These are phyloP conservation scores for Sclerurus mexicanus DNA, from an alignment of 2,113 vertebrate species.

Conservation along the genomic window DNA sequence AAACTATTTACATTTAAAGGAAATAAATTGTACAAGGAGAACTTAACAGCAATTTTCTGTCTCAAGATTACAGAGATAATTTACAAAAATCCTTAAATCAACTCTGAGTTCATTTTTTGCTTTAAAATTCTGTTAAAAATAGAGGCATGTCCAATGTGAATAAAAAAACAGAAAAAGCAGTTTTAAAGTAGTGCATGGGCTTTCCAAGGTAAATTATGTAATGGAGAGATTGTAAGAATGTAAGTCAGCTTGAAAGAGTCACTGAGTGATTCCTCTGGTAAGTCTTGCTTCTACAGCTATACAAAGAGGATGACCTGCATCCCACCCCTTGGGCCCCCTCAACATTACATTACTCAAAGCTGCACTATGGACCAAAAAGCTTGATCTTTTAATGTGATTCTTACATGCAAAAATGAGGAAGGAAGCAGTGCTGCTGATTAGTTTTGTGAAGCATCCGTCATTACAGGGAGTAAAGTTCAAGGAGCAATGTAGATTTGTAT, in stretches of 20 bases:
- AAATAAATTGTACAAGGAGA: neutral
- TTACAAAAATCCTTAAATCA: neutral
- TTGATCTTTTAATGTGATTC: neutral
- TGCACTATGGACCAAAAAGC: neutral
- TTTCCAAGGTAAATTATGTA: neutral
- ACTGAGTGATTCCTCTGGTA: neutral
- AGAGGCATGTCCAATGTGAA: neutral
- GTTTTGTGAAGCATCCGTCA: neutral
- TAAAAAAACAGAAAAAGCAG: neutral
- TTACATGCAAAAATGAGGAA: neutral
- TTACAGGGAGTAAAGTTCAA: too few species aligned
- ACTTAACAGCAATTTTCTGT: neutral
- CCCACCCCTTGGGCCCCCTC: neutral
- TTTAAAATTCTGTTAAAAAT: neutral
- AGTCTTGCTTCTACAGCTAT: neutral
- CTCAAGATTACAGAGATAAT: neutral
- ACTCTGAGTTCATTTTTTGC: neutral
- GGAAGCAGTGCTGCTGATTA: neutral
- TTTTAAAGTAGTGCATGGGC: neutral
- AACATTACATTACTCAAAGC: neutral
- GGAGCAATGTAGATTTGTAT: too few species aligned
- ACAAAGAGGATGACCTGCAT: neutral
- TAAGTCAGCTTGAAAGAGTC: neutral
- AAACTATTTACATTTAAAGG: neutral
- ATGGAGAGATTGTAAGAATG: neutral